Base-by-base conservation (phyloP, 2,888 invertebrate genomes). In the Melanotus villosus region DNA sequence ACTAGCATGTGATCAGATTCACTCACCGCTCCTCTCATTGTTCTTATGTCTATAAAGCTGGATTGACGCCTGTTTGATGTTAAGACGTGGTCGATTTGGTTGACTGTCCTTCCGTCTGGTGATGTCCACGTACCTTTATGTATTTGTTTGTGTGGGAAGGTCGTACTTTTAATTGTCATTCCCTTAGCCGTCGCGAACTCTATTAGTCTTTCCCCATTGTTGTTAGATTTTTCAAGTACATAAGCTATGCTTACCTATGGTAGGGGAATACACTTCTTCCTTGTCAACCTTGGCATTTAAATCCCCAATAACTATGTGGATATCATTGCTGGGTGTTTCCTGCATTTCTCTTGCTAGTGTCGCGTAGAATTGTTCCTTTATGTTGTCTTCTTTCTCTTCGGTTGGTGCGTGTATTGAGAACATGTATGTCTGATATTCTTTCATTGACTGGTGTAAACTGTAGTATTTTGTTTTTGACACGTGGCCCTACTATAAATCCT, bases 1-100 rank as follows among this genome's bases (percentile, higher is more conserved):
- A 38, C 38, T n/a, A 38, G 38, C 38, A 4, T 38, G n/a, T 38
- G 38, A n/a, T 38, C 38, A 6, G 38, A 38, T 38, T 38, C 38
- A 38, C 38, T 6, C 6, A 38, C 38, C n/a, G 38, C n/a, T 38
- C 38, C 5, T 38, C 38, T 38, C 38, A 38, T 10, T 38, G 38
- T 38, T 38, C 38, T 38, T 38, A n/a, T 38, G 38, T 38, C 38
- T 38, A 38, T 38, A n/a, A 38, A 6, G 38, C 10, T 32, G 9
- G 32, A 32, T 32, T 32, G 32, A 32, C 10, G 9, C 10, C n/a
- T n/a, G n/a, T n/a, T n/a, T n/a, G n/a, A n/a, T n/a, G n/a, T n/a
- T 32, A 32, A 32, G 32, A 32, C 32, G 32, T 32, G 32, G 32
- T 32, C 32, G 32, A 32, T 32, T 32, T 32, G 32, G 32, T 32